Conservation (phyloP, 2,797 vertebrate species). For the Xenopus petersii region DNA sequence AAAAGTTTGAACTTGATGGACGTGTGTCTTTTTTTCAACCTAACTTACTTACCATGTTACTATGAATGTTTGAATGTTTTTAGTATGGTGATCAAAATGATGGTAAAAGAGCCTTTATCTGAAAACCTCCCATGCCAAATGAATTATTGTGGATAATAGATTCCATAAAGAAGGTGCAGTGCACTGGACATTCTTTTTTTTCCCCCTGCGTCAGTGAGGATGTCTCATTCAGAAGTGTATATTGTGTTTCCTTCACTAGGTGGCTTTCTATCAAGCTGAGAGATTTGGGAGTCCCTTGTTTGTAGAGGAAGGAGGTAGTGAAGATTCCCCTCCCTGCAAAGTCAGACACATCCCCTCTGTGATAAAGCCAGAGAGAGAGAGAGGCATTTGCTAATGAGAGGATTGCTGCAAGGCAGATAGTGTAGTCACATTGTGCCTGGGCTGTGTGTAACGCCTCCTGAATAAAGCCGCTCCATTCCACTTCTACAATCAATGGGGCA, state of each 20-base stretch:
- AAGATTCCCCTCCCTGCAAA: constrained; percentile 8
- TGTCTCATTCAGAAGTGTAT: constrained; percentile 11
- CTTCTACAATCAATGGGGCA: constrained; percentile 13
- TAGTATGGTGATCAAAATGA: too few relatives aligned
- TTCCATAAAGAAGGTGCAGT: too few relatives aligned
- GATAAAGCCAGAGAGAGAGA: constrained; percentile 9
- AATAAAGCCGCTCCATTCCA: constrained; percentile 1
- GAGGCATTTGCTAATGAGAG: constrained; percentile 6
- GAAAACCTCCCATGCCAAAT: too few relatives aligned
- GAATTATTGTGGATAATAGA: too few relatives aligned
- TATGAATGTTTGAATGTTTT: too few relatives aligned
- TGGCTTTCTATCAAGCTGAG: constrained; percentile 12
- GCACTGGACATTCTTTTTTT: constrained; percentile 18
- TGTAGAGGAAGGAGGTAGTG: constrained; percentile 7
- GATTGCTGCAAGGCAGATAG: not conserved
- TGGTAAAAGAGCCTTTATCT: too few relatives aligned
- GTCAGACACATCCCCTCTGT: constrained; percentile 21
- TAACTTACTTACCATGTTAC: too few relatives aligned
- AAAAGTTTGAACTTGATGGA: too few relatives aligned
- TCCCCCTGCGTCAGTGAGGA: not conserved
- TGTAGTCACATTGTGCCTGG: not conserved
- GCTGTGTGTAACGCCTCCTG: not conserved
- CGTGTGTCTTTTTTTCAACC: too few relatives aligned
- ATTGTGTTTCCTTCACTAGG: constrained; percentile 28
- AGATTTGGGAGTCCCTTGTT: constrained; percentile 10